Percentiles rank a stretch among this genome's conserved stretches.
Conservation (phyloP, 2,888 invertebrate species). For the Mythimna albipuncta region DNA sequence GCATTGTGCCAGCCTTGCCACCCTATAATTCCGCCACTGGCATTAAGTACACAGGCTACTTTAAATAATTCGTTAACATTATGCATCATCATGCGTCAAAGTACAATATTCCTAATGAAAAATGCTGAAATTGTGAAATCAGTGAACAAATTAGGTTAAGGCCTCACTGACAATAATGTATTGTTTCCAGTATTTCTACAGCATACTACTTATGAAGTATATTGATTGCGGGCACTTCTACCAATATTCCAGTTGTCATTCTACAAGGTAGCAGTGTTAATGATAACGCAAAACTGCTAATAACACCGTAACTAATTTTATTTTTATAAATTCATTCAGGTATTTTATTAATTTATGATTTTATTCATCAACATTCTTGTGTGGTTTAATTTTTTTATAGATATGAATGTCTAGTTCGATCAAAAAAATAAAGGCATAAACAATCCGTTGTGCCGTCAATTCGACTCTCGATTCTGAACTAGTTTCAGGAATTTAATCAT, state of each 20-base stretch:
- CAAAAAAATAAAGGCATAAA: neutral
- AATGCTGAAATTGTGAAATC: constrained; percentile 61
- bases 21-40: too few relatives aligned
- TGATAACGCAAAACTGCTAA: neutral
- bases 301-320: neutral
- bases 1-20: too few relatives aligned
- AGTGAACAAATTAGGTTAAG: constrained; percentile 67
- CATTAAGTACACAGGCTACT: neutral
- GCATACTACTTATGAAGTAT: constrained; percentile 42
- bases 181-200: constrained; percentile 67
- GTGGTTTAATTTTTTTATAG: neutral
- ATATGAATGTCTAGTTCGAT: neutral
- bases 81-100: constrained; percentile 34
- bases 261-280: neutral
- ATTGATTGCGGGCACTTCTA: constrained; percentile 47
- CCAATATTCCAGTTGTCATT: constrained; percentile 18
- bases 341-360: too few relatives aligned
- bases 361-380: neutral
- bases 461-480: neutral
- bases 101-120: constrained; percentile 40
- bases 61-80: constrained; percentile 7
- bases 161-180: constrained; percentile 64
- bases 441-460: neutral
- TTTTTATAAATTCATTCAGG: neutral
- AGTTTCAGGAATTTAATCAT: neutral